Base-by-base conservation (phyloP, 2,888 invertebrate genomes). In the Tachina lurida region DNA sequence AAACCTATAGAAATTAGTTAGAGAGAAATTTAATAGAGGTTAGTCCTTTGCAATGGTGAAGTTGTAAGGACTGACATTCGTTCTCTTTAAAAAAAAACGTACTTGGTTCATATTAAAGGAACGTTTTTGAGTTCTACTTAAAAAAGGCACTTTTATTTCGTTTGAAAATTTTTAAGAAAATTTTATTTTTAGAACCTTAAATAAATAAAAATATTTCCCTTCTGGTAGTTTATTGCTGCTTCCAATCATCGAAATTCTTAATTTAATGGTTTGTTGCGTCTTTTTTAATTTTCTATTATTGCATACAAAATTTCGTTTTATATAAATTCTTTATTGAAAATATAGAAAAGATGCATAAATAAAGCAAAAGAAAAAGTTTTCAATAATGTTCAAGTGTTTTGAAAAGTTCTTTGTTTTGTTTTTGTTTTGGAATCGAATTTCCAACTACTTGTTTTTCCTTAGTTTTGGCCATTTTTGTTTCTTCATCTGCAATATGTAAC, bases 331-430 rank as follows among this genome's bases (percentile, higher is more conserved):
- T 76, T 31, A 65, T 45, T 15, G 52, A 17, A 43, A 17, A 31
- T 31, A 56, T 76, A 65, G n/a, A n/a, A 62, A 31, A 39, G 22
- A 76, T 65, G 70, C 52, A 41, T 67, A 67, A 75, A 52, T 74
- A 52, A 62, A 39, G 13, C 0, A 65, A 1, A 39, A 60, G 39
- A 62, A 39, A 17, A 52, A 65, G n/a, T 71, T 80, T 67, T 41
- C 60, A 43, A 81, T 54, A 74, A 31, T 54, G 68, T 81, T 75
- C 54, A 75, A 81, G 81, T 75, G 68, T 68, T 75, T 67, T 73
- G 19, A 45, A 15, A 9, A n/a, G 56, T 39, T 70, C 49, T 39
- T 47, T 49, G 43, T 19, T 56, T 19, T 19, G 17, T 10, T 43
- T 12, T 54, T 47, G 13, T 63, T 31, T 31, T 43, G 41, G 3